Percentiles rank a stretch among this genome's conserved stretches.
Conservation (phyloP, 2,797 vertebrate genomes). For the Harpagifer antarcticus region DNA sequence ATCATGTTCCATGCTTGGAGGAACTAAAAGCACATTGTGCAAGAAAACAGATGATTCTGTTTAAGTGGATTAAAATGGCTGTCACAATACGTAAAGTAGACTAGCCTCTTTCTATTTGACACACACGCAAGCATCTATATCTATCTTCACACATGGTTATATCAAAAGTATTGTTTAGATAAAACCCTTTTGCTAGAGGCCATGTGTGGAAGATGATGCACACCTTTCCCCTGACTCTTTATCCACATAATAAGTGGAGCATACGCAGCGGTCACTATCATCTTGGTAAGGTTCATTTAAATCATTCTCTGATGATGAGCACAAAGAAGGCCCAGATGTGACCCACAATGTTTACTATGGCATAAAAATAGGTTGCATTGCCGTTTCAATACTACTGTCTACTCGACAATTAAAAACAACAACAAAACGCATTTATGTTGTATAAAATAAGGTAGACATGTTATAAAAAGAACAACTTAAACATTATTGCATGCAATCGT, state of each 20-base stretch:
- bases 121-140: slow-evolving; percentile 10
- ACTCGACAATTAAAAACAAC: slow-evolving; percentile 40
- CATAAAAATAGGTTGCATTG: slow-evolving; percentile 14
- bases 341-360: slow-evolving; percentile 24
- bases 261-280: slow-evolving; percentile 22
- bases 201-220: slow-evolving; percentile 26
- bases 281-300: slow-evolving; percentile 3
- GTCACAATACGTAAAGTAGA: slow-evolving; percentile 6
- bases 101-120: slow-evolving; percentile 12
- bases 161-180: slow-evolving; percentile 49
- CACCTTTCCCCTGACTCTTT: slow-evolving; percentile 59
- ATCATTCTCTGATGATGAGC: slow-evolving; percentile 13
- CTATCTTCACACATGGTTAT: slow-evolving; percentile 29
- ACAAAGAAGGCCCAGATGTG: slow-evolving; percentile 39
- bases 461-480: slow-evolving; percentile 44
- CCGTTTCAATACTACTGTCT: slow-evolving; percentile 29
- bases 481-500: slow-evolving; percentile 66
- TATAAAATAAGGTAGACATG: slow-evolving; percentile 62
- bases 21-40: slow-evolving; percentile 9
- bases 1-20: not conserved
- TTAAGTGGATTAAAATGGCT: slow-evolving; percentile 20
- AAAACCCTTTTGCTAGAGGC: slow-evolving; percentile 30
- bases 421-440: slow-evolving; percentile 48
- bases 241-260: slow-evolving; percentile 22
- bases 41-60: slow-evolving; percentile 15